These are phyloP conservation scores for Anticlea derivata DNA, from an alignment of 2,888 invertebrate species.

Conservation along the genomic window DNA sequence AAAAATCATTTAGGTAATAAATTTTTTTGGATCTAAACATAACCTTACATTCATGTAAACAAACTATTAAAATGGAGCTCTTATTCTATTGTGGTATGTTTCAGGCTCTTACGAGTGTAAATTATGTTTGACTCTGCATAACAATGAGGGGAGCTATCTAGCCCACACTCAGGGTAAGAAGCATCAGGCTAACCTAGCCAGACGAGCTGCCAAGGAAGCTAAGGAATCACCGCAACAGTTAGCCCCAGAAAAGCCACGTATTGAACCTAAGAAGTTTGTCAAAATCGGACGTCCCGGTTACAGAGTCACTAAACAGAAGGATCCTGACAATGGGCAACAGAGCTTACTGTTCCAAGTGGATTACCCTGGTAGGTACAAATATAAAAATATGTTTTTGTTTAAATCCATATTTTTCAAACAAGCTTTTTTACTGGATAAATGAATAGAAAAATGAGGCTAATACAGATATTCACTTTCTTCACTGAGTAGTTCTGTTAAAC, in stretches of 20 bases:
- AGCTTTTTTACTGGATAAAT: no score
- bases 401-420: no score
- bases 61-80: no score
- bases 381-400: no score
- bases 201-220: slow-evolving; percentile 99
- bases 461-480: no score
- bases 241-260: slow-evolving; percentile 97
- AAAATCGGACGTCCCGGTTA: slow-evolving; percentile 99
- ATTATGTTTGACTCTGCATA: slow-evolving; percentile 98
- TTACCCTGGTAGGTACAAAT: slow-evolving; percentile 86
- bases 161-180: slow-evolving; percentile 99
- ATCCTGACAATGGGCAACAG: slow-evolving; percentile 97
- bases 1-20: slow-evolving; percentile 96
- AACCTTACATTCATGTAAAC: slow-evolving; percentile 31
- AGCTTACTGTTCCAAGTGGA: slow-evolving; percentile 98
- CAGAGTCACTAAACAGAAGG: slow-evolving; percentile 98
- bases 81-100: slow-evolving; percentile 37
- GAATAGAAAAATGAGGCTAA: no score
- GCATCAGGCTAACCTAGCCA: slow-evolving; percentile 98
- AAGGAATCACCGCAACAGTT: slow-evolving; percentile 97
- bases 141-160: slow-evolving; percentile 99
- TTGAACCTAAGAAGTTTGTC: slow-evolving; percentile 99
- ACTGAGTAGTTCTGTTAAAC: no score
- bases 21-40: slow-evolving; percentile 1
- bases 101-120: slow-evolving; percentile 98